Percentiles rank a stretch among this genome's conserved stretches.
These are phyloP conservation scores for Danio albolineatus DNA, from an alignment of 2,797 vertebrate species.

Conservation along the genomic window DNA sequence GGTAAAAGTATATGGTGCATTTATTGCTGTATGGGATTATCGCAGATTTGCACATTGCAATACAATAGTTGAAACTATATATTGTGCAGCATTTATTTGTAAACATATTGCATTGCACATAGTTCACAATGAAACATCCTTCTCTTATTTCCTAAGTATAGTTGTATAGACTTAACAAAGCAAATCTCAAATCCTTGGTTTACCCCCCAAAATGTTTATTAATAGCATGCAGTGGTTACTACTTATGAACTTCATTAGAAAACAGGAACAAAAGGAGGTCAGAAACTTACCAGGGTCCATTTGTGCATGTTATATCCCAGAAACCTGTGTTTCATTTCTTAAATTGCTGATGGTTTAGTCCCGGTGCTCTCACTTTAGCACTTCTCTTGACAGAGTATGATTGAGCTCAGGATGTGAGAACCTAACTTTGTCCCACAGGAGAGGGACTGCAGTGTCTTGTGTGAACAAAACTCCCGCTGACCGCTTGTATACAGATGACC, in stretches of 20 bases:
- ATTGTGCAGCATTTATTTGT: too few relatives aligned
- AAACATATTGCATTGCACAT: too few relatives aligned
- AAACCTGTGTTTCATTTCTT: conserved; percentile 13
- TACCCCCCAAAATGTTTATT: neutral
- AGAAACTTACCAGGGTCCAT: neutral
- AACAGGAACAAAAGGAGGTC: neutral
- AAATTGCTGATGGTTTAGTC: conserved; percentile 39
- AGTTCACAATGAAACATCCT: too few relatives aligned
- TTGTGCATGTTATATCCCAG: conserved; percentile 2
- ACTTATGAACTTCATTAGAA: neutral
- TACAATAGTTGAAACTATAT: too few relatives aligned
- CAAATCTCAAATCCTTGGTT: neutral
- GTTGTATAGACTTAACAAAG: too few relatives aligned
- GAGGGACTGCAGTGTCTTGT: conserved; percentile 54
- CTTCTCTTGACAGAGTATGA: conserved; percentile 32
- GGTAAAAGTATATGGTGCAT: too few relatives aligned
- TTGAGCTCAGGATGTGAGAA: conserved; percentile 47
- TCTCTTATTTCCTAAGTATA: too few relatives aligned
- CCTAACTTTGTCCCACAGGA: conserved; percentile 41
- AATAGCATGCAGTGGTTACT: neutral
- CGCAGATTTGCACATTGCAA: too few relatives aligned
- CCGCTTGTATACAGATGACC: conserved; percentile 76
- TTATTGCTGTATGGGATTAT: too few relatives aligned
- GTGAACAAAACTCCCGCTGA: conserved; percentile 73
- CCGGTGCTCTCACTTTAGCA: conserved; percentile 23